Conservation (phyloP, 2,888 invertebrate species). For the Crioceris asparagi region DNA sequence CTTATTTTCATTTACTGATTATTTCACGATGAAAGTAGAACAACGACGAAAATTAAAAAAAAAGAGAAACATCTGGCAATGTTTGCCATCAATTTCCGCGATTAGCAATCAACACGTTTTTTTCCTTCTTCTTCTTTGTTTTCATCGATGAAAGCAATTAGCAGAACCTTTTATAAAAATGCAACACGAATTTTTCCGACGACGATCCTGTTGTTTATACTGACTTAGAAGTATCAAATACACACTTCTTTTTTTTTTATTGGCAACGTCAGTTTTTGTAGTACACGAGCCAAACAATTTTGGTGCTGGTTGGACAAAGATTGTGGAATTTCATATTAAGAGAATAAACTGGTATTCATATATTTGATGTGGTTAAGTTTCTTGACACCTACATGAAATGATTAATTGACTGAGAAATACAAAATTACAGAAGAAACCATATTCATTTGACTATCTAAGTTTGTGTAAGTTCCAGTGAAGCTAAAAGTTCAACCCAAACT, state of each 20-base stretch:
- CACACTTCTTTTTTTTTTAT: conserved; percentile 27
- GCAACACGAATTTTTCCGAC: conserved; percentile 19
- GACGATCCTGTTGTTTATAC: conserved; percentile 19
- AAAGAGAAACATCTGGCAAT: conserved; percentile 20
- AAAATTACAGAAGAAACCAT: too few relatives aligned
- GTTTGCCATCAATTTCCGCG: conserved; percentile 20
- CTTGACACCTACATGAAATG: too few relatives aligned
- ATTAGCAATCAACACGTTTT: conserved; percentile 26
- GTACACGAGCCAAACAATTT: too few relatives aligned
- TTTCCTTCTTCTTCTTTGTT: conserved; percentile 21
- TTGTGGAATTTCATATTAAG: too few relatives aligned
- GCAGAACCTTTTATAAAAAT: conserved; percentile 20
- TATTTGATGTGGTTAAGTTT: too few relatives aligned
- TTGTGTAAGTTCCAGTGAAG: too few relatives aligned
- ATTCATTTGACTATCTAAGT: too few relatives aligned
- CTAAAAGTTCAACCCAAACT: too few relatives aligned
- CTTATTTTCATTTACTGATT: conserved; percentile 13
- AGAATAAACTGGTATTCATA: too few relatives aligned
- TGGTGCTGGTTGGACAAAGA: too few relatives aligned
- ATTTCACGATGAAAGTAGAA: conserved; percentile 11
- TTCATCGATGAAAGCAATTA: conserved; percentile 25
- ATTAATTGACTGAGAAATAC: too few relatives aligned
- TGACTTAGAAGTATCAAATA: conserved; percentile 25
- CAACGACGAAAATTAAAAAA: conserved; percentile 14
- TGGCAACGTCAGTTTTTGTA: too few relatives aligned